Evolutionary conservation across 1,140 invertebrate species (phyloP).

Genomic region (Homarus americanus): DNA sequence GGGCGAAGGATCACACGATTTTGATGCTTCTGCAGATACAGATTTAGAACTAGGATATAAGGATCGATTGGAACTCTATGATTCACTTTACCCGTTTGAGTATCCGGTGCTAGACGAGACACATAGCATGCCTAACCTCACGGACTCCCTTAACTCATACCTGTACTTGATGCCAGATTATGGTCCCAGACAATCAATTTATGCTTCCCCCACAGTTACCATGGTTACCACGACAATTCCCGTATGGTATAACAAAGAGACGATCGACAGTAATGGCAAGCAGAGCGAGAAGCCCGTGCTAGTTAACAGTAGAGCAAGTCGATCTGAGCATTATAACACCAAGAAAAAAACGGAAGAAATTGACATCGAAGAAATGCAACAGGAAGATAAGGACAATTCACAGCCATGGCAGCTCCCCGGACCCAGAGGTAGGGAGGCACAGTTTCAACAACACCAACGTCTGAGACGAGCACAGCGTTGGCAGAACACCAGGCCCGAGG

Average conservation of each 20-base stretch:
- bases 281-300: background rate
- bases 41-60: too few species aligned
- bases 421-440: background rate
- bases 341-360: background rate
- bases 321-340: background rate
- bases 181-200: background rate
- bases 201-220: background rate
- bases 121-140: background rate
- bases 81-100: background rate
- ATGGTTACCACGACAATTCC: slow-evolving; percentile 14
- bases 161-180: slow-evolving; percentile 34
- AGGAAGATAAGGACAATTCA: background rate
- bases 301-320: background rate
- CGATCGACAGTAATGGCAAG: background rate
- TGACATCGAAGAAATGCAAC: background rate
- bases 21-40: too few species aligned
- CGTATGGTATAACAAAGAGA: too few species aligned
- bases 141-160: background rate
- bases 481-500: background rate
- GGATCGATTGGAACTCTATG: too few species aligned
- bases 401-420: background rate
- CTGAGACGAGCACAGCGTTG: background rate
- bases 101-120: background rate
- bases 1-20: too few species aligned
- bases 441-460: background rate